Evolutionary conservation across 2,113 vertebrate genomes (phyloP).

Genomic region (Toxotes chatareus): DNA sequence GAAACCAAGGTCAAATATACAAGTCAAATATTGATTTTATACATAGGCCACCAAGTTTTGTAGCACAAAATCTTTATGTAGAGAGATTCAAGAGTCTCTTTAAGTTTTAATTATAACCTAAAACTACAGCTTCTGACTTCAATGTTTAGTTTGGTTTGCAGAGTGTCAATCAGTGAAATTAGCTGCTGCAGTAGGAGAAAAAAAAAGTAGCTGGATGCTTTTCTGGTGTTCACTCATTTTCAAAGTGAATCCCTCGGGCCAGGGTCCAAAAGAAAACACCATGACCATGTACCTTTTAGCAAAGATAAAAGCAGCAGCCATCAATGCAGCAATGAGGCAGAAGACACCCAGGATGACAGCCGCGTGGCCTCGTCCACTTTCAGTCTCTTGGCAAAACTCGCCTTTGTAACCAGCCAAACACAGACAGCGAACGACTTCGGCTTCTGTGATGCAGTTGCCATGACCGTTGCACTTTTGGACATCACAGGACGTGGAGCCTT

Average conservation of each 20-base stretch:
- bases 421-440: conserved; percentile 77
- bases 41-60: neutral
- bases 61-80: neutral
- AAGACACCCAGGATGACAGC: conserved; percentile 64
- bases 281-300: conserved; percentile 63
- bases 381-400: conserved; percentile 84
- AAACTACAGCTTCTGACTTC: neutral
- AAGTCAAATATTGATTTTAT: neutral
- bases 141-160: neutral
- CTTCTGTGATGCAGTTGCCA: conserved; percentile 82
- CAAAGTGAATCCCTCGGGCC: neutral
- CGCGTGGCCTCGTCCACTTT: conserved; percentile 16
- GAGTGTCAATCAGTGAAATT: neutral
- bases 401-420: conserved; percentile 85
- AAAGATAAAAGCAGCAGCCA: conserved; percentile 35
- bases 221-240: neutral
- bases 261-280: neutral
- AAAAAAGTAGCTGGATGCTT: neutral
- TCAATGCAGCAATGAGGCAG: conserved; percentile 19
- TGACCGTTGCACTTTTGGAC: conserved; percentile 81
- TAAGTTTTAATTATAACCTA: neutral
- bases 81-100: neutral
- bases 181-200: neutral
- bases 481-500: conserved; percentile 77
- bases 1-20: neutral